A percentile compares a stretch with the other conserved stretches of the same genome.
These are phyloP conservation scores for Nomada goodeniana DNA, from an alignment of 2,888 invertebrate genomes.

Conservation along the genomic window DNA sequence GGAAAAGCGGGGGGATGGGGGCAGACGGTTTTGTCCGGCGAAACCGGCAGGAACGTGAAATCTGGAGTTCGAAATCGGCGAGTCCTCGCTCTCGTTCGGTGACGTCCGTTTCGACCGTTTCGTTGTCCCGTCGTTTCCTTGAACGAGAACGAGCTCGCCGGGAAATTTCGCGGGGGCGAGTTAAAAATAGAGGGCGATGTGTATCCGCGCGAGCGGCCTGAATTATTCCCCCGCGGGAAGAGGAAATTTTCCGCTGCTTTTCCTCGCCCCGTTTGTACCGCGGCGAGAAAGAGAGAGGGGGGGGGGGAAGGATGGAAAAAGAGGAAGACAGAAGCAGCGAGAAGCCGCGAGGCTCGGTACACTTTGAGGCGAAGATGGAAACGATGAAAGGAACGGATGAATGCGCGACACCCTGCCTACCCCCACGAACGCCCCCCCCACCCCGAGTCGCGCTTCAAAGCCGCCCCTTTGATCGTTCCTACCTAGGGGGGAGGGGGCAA, in stretches of 20 bases:
- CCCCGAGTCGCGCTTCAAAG: constrained; percentile 35
- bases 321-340: not conserved
- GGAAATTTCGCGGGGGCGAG: not conserved
- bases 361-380: constrained; percentile 28
- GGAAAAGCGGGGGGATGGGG: not conserved
- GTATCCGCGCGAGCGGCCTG: not conserved
- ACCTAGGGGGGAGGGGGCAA: constrained; percentile 17
- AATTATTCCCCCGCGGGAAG: constrained; percentile 29
- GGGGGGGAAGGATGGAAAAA: no score
- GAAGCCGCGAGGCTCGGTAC: constrained; percentile 24
- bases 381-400: constrained; percentile 37
- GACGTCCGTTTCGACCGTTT: not conserved
- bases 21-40: not conserved
- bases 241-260: constrained; percentile 5
- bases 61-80: not conserved
- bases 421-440: not conserved
- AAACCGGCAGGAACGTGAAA: constrained; percentile 9
- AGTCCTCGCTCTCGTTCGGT: constrained; percentile 10
- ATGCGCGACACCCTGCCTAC: constrained; percentile 14
- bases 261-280: no score
- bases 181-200: constrained; percentile 21
- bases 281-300: not conserved
- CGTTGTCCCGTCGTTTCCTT: not conserved
- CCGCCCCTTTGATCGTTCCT: constrained; percentile 51
- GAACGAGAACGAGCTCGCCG: not conserved